Evolutionary conservation across 2,113 vertebrate species (phyloP).

Genomic region (Atherinomorus stipes): DNA sequence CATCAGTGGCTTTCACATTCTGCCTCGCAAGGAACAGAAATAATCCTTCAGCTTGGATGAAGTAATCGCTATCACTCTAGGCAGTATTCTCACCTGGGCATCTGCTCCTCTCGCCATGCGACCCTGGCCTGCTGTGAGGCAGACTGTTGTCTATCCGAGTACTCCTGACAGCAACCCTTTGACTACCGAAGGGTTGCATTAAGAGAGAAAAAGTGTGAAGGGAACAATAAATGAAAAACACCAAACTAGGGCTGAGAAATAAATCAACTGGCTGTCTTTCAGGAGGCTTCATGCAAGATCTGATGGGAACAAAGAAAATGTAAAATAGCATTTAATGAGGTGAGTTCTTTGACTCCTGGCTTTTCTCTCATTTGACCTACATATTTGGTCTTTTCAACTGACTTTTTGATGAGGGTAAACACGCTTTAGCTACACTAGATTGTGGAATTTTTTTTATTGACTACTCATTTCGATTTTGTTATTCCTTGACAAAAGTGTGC

Average conservation of each 20-base stretch:
- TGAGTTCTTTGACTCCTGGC: neutral
- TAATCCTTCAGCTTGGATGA: conserved; percentile 29
- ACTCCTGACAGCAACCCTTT: neutral
- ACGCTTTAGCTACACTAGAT: neutral
- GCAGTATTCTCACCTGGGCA: conserved; percentile 56
- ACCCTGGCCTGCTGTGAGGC: conserved; percentile 42
- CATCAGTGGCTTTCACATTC: conserved; percentile 44
- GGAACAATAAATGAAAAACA: conserved; percentile 3
- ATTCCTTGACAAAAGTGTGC: neutral
- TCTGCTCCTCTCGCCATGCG: conserved; percentile 47
- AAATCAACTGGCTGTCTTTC: conserved; percentile 21
- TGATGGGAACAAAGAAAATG: conserved; percentile 29
- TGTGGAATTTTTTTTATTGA: neutral
- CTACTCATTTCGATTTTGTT: neutral
- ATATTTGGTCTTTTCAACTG: neutral
- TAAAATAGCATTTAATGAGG: conserved; percentile 16
- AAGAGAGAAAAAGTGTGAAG: neutral
- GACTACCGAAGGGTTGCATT: conserved; percentile 14
- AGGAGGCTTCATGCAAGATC: conserved; percentile 15
- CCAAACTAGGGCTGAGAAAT: neutral
- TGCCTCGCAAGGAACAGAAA: conserved; percentile 22
- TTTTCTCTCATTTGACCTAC: conserved; percentile 1
- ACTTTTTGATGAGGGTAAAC: neutral
- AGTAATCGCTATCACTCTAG: conserved; percentile 42
- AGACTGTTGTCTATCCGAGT: conserved; percentile 28